Evolutionary conservation across 1,140 invertebrate genomes (phyloP).

Genomic region (Drosophila subobscura): DNA sequence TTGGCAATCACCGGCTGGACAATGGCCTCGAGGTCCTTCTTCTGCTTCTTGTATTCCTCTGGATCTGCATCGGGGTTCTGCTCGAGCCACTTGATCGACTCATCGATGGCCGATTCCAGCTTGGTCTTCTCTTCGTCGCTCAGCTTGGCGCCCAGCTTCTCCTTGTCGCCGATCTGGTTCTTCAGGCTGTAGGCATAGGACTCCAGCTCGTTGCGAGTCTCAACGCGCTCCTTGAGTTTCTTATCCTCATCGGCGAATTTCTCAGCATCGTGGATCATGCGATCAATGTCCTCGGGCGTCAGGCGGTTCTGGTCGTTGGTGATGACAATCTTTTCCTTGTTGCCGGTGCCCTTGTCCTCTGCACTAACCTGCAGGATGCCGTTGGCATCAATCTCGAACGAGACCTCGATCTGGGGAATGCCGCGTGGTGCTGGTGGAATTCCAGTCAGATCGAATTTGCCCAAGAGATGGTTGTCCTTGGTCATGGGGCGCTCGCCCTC

Average conservation of each 20-base stretch:
- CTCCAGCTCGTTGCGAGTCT: constrained; percentile 97
- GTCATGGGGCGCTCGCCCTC: constrained; percentile 99
- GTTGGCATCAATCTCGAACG: constrained; percentile 99
- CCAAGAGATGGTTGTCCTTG: constrained; percentile 98
- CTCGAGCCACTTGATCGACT: constrained; percentile 99
- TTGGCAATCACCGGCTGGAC: constrained; percentile 99
- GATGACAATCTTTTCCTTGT: constrained; percentile 99
- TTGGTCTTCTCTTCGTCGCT: constrained; percentile 96
- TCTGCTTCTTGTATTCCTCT: constrained; percentile 97
- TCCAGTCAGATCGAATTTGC: constrained; percentile 99
- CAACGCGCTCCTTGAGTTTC: constrained; percentile 98
- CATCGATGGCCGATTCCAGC: constrained; percentile 97
- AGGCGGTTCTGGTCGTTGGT: constrained; percentile 99
- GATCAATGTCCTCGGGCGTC: constrained; percentile 98
- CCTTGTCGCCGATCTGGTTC: constrained; percentile 98
- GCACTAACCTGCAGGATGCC: constrained; percentile 98
- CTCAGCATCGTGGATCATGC: constrained; percentile 99
- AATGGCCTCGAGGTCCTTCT: constrained; percentile 97
- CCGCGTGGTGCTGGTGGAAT: constrained; percentile 98
- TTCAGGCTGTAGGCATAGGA: constrained; percentile 99
- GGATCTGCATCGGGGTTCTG: constrained; percentile 96
- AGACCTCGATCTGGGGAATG: constrained; percentile 99
- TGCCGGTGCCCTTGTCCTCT: constrained; percentile 99
- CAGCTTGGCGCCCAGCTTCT: constrained; percentile 97
- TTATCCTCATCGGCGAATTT: constrained; percentile 99